Conservation (phyloP, 2,888 invertebrate genomes). For the Hyposoter dolosus region DNA sequence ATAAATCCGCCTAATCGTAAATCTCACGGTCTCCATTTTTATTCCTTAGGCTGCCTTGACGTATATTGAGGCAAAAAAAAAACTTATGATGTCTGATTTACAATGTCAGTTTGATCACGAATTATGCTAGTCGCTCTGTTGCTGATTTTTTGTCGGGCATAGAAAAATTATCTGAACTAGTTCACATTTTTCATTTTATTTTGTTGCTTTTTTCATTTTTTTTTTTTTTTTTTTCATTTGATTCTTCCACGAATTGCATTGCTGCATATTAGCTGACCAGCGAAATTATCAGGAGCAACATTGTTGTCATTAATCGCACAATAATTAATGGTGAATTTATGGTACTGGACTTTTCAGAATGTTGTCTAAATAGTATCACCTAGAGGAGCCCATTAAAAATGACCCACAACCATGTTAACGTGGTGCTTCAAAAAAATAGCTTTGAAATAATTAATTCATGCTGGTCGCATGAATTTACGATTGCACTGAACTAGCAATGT, state of each 20-base stretch:
- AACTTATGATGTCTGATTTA: background rate
- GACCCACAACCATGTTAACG: background rate
- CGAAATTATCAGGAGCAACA: background rate
- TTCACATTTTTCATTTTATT: background rate
- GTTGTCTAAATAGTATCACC: background rate
- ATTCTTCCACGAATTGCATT: background rate
- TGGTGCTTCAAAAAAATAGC: background rate
- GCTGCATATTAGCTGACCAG: background rate
- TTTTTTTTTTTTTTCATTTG: background rate
- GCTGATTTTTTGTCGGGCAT: background rate
- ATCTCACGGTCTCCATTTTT: background rate
- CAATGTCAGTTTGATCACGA: background rate
- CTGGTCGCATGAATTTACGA: background rate
- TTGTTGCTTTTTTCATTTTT: background rate
- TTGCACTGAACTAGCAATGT: background rate
- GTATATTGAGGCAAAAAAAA: background rate
- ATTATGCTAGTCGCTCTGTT: background rate
- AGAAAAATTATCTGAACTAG: background rate
- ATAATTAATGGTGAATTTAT: background rate
- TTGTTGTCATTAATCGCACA: background rate
- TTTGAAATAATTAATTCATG: conserved; percentile 4
- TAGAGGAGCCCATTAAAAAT: background rate
- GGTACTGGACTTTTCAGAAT: background rate
- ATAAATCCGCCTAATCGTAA: conserved; percentile 13
- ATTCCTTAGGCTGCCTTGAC: background rate